Evolutionary conservation across 2,888 invertebrate species (phyloP).

Genomic region (Ichneumoninae sp.): DNA sequence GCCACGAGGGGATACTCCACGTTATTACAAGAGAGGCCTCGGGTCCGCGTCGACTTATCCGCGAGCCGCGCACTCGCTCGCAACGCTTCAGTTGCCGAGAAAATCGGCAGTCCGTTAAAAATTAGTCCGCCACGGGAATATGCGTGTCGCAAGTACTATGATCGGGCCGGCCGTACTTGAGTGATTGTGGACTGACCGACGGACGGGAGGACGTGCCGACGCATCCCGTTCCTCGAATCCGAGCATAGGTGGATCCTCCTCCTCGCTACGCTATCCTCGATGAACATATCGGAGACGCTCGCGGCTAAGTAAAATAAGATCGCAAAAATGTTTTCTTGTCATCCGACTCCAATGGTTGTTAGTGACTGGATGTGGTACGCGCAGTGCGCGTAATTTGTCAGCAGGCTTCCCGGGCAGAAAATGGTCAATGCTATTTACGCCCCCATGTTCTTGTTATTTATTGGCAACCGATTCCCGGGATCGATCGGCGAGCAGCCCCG

Average conservation of each 20-base stretch:
- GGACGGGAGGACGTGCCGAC: constrained; percentile 64
- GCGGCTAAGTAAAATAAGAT: not conserved
- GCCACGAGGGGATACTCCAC: constrained; percentile 56
- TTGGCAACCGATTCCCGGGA: not conserved
- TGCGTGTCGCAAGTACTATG: constrained; percentile 79
- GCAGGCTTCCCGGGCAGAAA: not conserved
- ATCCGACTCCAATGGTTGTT: not conserved
- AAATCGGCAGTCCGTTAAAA: constrained; percentile 83
- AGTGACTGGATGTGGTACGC: not conserved
- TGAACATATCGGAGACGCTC: not conserved
- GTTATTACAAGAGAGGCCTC: constrained; percentile 47
- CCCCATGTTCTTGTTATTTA: not conserved
- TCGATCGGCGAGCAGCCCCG: not conserved
- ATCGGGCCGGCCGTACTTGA: constrained; percentile 69
- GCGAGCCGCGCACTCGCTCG: constrained; percentile 64
- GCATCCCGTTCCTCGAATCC: constrained; percentile 18
- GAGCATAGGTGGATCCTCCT: not conserved
- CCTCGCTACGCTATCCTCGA: not conserved
- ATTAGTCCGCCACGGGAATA: constrained; percentile 79
- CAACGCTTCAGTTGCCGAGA: constrained; percentile 83
- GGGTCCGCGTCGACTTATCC: constrained; percentile 54
- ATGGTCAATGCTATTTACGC: not conserved
- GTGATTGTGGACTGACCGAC: constrained; percentile 67
- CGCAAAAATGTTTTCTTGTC: not conserved
- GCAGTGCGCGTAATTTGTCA: not conserved